Evolutionary conservation across 2,113 vertebrate species (phyloP), one percentile per base, ranked within the genome.

Genomic region (Cacatua alba): DNA sequence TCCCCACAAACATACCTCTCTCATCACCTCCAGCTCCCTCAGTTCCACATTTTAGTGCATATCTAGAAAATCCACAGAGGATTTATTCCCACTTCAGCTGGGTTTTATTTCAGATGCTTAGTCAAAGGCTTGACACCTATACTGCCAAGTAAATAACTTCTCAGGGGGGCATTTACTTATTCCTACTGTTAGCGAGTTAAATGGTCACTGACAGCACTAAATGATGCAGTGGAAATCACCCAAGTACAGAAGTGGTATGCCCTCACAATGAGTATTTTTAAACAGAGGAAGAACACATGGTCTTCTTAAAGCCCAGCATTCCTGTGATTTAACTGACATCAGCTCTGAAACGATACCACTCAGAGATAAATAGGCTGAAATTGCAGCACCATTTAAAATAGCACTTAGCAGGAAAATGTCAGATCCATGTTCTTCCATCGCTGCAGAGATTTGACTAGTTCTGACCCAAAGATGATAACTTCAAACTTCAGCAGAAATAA

Each of bases 121-220:
- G 39, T 96, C 87, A 96, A 91, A 95, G 70, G 26, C 49, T 85
- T 94, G 88, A 93, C 90, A 94, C 75, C 76, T 88, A 63, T 81
- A 96, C 63, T 92, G 29, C 81, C 90, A 92, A 90, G 82, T 49
- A 96, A 95, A 78, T 63, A 83, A 86, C 72, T 91, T 94, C 80
- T 90, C 85, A 79, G 46, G 84, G 67, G 84, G 43, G 25, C 68
- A 80, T 84, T 96, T 93, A 95, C 60, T 96, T 92, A 82, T 88
- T 83, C 84, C 76, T 78, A 55, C 75, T 84, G 68, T 94, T 96
- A 95, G 49, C 2, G 7, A 88, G 55, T 92, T 96, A 92, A 97
- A 95, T 80, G 64, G 92, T 68, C 79, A 94, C 76, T 94, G 92
- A 96, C 94, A 96, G 87, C 71, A 88, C n/a, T 95, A 95, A 96